A percentile compares a stretch with the other conserved stretches of the same genome.
phyloP scores from a whole-genome alignment of 2,888 invertebrate genomes.

The Charanyca ferruginea region DNA sequence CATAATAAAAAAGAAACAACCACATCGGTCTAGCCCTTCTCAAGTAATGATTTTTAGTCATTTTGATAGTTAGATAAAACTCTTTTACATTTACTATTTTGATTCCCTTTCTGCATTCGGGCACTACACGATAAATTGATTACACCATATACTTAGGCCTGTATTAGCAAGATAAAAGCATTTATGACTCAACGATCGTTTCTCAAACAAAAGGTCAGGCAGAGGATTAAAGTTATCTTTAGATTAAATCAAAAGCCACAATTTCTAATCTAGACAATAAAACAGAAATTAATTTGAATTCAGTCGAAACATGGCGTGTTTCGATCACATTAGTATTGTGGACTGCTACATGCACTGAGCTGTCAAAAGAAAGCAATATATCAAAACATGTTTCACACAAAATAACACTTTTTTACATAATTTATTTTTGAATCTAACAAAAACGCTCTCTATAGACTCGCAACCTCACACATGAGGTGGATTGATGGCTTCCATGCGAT shows the following conservation, averaged over 20 bases:
- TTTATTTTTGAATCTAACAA: background rate
- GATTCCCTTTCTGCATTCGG: too few species aligned
- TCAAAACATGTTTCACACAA: background rate
- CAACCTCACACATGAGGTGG: too few species aligned
- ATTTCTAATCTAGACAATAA: constrained; percentile 31
- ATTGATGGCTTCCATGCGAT: too few species aligned
- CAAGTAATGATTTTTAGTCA: too few species aligned
- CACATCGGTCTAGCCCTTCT: too few species aligned
- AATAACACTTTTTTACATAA: background rate
- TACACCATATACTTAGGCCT: too few species aligned
- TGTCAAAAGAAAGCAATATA: constrained; percentile 18
- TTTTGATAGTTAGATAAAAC: too few species aligned
- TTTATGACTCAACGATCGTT: background rate
- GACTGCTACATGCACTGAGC: constrained; percentile 11
- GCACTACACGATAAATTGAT: too few species aligned
- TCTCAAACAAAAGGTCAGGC: constrained; percentile 4
- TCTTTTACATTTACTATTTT: too few species aligned
- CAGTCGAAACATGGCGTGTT: constrained; percentile 35
- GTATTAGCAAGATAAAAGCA: background rate
- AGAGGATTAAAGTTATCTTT: background rate
- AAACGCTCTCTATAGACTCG: too few species aligned
- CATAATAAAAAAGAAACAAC: too few species aligned
- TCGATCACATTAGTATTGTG: constrained; percentile 28
- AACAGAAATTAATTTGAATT: constrained; percentile 9
- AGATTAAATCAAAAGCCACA: background rate